Evolutionary conservation across 2,888 invertebrate species (phyloP).

Genomic region (Ormyrus thymus): DNA sequence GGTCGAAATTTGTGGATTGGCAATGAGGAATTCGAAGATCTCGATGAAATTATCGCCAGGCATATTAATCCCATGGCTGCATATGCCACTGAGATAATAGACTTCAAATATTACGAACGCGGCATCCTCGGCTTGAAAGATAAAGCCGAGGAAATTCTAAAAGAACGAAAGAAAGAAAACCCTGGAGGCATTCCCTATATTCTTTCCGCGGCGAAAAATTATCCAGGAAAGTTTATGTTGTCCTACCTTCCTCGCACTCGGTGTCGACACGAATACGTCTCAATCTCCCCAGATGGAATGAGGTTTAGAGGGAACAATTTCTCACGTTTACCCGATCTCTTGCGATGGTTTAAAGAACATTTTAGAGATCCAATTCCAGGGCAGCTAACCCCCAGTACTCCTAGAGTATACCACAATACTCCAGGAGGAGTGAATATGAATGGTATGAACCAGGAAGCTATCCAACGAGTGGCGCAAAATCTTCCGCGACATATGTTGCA

Average conservation of each 20-base stretch:
- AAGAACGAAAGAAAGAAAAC: slow-evolving; percentile 92
- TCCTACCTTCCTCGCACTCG: slow-evolving; percentile 93
- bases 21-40: slow-evolving; percentile 96
- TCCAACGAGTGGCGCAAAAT: slow-evolving; percentile 83
- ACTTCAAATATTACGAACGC: slow-evolving; percentile 92
- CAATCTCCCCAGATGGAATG: slow-evolving; percentile 94
- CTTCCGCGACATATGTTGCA: slow-evolving; percentile 84
- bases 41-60: slow-evolving; percentile 97
- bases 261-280: slow-evolving; percentile 93
- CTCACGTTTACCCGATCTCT: slow-evolving; percentile 85
- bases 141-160: slow-evolving; percentile 90
- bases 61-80: slow-evolving; percentile 98
- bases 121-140: slow-evolving; percentile 87
- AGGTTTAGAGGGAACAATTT: slow-evolving; percentile 93
- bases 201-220: slow-evolving; percentile 88
- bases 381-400: slow-evolving; percentile 83
- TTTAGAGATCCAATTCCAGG: slow-evolving; percentile 92
- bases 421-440: slow-evolving; percentile 70
- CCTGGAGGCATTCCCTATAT: slow-evolving; percentile 93
- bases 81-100: slow-evolving; percentile 91
- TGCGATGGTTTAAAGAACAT: slow-evolving; percentile 99
- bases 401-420: slow-evolving; percentile 80
- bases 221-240: slow-evolving; percentile 94
- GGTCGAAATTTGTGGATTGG: slow-evolving; percentile 92
- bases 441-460: slow-evolving; percentile 80